Percentiles rank a stretch among this genome's conserved stretches.
These are phyloP conservation scores for Tetragonula clypearis DNA, from an alignment of 1,140 invertebrate species.

Conservation along the genomic window DNA sequence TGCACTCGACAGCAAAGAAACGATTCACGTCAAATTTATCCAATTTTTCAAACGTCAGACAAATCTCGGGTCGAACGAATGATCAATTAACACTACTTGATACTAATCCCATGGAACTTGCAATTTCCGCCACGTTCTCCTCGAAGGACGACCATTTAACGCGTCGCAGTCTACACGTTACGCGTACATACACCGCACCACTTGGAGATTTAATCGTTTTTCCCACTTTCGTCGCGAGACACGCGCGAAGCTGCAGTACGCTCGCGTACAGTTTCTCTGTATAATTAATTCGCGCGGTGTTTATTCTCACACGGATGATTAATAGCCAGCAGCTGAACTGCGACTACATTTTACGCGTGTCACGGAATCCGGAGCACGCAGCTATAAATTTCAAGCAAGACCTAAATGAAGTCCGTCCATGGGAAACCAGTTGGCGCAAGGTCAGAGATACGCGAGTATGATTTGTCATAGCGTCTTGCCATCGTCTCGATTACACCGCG, in stretches of 20 bases:
- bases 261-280: neutral
- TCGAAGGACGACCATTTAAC: neutral
- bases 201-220: neutral
- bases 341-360: constrained; percentile 66
- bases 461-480: constrained; percentile 73
- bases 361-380: constrained; percentile 66
- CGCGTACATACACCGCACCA: no score
- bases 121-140: neutral
- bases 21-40: no score
- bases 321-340: constrained; percentile 3
- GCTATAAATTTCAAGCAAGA: constrained; percentile 73
- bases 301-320: constrained; percentile 8
- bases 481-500: constrained; percentile 69
- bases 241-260: neutral
- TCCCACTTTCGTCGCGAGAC: neutral
- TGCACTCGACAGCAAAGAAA: neutral
- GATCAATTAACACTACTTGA: neutral
- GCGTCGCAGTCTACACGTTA: no score
- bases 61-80: neutral
- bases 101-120: neutral
- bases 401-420: constrained; percentile 68
- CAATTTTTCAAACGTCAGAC: no score
- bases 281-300: constrained; percentile 24
- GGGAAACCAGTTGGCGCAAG: constrained; percentile 69
- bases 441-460: constrained; percentile 48